Evolutionary conservation across 2,888 invertebrate species (phyloP), one percentile per base, ranked within the genome.

Genomic region (Cremastobaeus sp.): DNA sequence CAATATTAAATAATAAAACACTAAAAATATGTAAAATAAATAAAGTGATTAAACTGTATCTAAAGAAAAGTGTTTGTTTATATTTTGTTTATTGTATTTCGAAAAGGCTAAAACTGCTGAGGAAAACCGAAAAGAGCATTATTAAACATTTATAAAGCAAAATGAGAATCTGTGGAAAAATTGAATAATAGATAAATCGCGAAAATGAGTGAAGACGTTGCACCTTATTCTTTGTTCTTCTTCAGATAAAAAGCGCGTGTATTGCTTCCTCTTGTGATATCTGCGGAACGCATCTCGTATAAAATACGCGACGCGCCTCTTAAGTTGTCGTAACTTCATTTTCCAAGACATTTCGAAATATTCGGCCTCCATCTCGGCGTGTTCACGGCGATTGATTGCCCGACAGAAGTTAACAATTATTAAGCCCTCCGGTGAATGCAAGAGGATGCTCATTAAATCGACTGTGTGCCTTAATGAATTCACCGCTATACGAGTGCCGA

Each of bases 151-250:
- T n/a, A n/a, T n/a, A n/a, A n/a, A n/a, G n/a, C n/a, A n/a, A n/a
- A n/a, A n/a, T n/a, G n/a, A n/a, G n/a, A n/a, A n/a, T n/a, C n/a
- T n/a, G n/a, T n/a, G n/a, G n/a, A n/a, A n/a, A n/a, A n/a, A n/a
- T n/a, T n/a, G n/a, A n/a, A n/a, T n/a, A n/a, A n/a, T n/a, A n/a
- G n/a, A n/a, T n/a, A n/a, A n/a, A n/a, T n/a, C n/a, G n/a, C n/a
- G n/a, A n/a, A n/a, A n/a, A n/a, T n/a, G n/a, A n/a, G n/a, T n/a
- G n/a, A 25, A 32, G 11, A 6, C 11, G 6, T n/a, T n/a, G 39
- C 64, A 79, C 80, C 71, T 83, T 76, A 89, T 92, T 92, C 92
- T 92, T 88, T 91, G 90, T 83, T 94, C 93, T 81, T 94, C 93
- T 20, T 93, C 93, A 1, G 92, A 90, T 35, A 92, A 87, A 84